phyloP scores from a whole-genome alignment of 2,797 vertebrate species.

The Triplophysa yarkandensis region DNA sequence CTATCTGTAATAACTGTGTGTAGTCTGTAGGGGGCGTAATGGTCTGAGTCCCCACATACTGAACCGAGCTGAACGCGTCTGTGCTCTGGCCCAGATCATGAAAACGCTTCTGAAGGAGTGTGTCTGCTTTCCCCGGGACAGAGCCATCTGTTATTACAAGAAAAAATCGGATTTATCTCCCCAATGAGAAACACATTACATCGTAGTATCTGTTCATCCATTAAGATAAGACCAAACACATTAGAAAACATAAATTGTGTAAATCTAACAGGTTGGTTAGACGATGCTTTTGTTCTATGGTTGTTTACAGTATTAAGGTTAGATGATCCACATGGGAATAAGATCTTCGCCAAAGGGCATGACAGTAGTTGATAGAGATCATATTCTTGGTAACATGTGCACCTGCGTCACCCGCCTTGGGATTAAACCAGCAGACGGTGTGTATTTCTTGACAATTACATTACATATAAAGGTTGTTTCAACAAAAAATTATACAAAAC shows the following conservation, averaged over 20 bases:
- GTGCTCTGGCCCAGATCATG: conserved; percentile 76
- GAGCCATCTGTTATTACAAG: conserved; percentile 64
- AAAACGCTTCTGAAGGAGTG: conserved; percentile 80
- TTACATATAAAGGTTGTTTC: not conserved
- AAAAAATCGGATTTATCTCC: not conserved
- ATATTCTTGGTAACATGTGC: conserved; percentile 15
- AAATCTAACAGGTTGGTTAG: not conserved
- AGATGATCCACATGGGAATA: conserved; percentile 2
- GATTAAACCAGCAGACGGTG: conserved; percentile 10
- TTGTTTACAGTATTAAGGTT: not conserved
- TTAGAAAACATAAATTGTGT: not conserved
- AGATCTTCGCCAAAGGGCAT: conserved; percentile 6
- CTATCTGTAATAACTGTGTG: conserved; percentile 68
- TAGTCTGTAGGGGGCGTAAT: conserved; percentile 79
- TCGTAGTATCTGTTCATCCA: not conserved
- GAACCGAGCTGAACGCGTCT: conserved; percentile 82
- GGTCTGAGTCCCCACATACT: conserved; percentile 83
- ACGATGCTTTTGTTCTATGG: not conserved
- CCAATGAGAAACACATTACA: not conserved
- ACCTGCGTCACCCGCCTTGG: conserved; percentile 12
- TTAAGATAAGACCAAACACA: not conserved
- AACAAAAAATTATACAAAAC: no score
- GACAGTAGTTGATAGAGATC: not conserved
- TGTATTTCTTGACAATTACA: not conserved
- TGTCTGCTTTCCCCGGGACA: conserved; percentile 70